Percentiles rank a stretch among this genome's conserved stretches.
Evolutionary conservation across 2,797 vertebrate species (phyloP).

Genomic region (Apodemus agrarius): DNA sequence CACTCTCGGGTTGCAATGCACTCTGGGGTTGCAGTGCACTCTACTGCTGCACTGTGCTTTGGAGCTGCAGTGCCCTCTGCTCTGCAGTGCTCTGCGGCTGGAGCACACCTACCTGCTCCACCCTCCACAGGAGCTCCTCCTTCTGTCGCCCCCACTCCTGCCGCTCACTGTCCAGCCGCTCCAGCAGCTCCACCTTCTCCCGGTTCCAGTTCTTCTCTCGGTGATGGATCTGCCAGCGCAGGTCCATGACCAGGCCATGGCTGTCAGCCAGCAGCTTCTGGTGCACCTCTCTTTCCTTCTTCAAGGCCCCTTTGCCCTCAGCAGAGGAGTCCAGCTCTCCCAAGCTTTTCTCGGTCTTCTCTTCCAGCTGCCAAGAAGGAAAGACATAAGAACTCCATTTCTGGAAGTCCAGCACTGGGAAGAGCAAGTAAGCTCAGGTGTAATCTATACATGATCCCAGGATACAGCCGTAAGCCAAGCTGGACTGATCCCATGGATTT

Average conservation of each 20-base stretch:
- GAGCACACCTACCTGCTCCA: constrained; percentile 90
- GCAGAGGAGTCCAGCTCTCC: constrained; percentile 73
- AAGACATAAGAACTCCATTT: not conserved
- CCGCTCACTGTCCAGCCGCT: constrained; percentile 91
- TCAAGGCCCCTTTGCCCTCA: constrained; percentile 87
- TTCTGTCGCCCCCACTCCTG: constrained; percentile 93
- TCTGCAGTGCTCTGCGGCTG: too few species aligned
- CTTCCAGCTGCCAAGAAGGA: constrained; percentile 87
- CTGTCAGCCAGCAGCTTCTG: constrained; percentile 94
- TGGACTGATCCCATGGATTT: not conserved
- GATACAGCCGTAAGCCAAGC: not conserved
- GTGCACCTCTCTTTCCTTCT: constrained; percentile 92
- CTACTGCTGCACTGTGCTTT: too few species aligned
- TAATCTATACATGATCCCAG: not conserved
- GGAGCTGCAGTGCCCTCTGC: not conserved
- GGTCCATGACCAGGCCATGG: constrained; percentile 93
- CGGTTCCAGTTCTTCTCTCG: constrained; percentile 94
- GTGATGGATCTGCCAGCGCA: constrained; percentile 96
- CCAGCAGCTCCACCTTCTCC: constrained; percentile 93
- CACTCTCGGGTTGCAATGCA: too few species aligned
- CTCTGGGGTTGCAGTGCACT: too few species aligned
- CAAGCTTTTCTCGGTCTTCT: constrained; percentile 81
- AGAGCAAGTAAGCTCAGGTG: not conserved
- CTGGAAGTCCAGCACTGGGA: not conserved
- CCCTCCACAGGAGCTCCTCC: constrained; percentile 91